Base-by-base conservation (phyloP, 2,113 vertebrate genomes). In the Oryctolagus cuniculus region DNA sequence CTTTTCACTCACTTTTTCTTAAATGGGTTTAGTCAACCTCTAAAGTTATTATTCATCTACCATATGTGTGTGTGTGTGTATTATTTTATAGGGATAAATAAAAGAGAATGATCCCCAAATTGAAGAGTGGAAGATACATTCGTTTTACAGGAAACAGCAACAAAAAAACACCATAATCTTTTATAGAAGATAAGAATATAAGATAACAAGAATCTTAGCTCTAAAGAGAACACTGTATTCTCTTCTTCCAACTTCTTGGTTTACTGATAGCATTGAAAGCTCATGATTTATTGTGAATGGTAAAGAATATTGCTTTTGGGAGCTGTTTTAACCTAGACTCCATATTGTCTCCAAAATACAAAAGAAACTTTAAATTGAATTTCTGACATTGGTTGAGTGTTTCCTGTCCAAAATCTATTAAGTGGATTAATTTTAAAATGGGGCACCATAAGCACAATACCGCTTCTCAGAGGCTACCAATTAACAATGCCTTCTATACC, bases 11-110 rank as follows among this genome's bases (percentile, higher is more conserved):
- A 80, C 72, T 51, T 61, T 78, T 69, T 96, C 74, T 96, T 84
- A 80, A 90, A 95, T 90, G 75, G 91, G 72, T 95, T 38, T 0
- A 0, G 79, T 95, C 93, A 96, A 89, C 92, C 77, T 22, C 87
- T 95, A 93, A 81, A 95, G 88, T 83, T 90, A 95, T 73, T 91
- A 85, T 95, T 89, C 84, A 96, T 93, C 78, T 93, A 38, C 19
- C 55, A 58, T 58, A 17, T 44, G 7, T 44, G 7, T 9, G 22
- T 92, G 53, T 72, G 80, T 77, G 81, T 85, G 86, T 93, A 92
- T 89, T 29, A 93, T 97, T 98, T 97, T 96, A 95, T 79, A 91
- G 72, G 79, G 95, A 97, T 93, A 97, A 98, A 93, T 95, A 85
- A 98, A 97, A 97, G 89, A 72, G 96, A 98, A 96, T 95, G 77